These are phyloP conservation scores for Bombylius major DNA, from an alignment of 2,888 invertebrate genomes.

Conservation along the genomic window DNA sequence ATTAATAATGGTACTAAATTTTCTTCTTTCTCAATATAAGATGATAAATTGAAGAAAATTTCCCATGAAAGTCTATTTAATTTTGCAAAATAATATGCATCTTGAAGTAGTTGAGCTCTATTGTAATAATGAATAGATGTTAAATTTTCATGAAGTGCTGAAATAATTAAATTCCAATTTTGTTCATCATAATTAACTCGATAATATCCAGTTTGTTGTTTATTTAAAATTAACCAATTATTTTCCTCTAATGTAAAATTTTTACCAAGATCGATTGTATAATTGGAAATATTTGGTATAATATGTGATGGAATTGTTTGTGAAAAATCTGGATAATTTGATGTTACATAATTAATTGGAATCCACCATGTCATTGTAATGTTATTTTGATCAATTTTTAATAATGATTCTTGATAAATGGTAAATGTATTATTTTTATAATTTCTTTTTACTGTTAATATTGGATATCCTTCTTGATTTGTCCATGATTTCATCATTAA, in stretches of 20 bases:
- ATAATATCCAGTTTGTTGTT: conserved; percentile 37
- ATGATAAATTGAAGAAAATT: no score
- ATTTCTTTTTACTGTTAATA: conserved; percentile 41
- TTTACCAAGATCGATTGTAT: no score
- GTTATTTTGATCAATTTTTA: no score
- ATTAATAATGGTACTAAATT: no score
- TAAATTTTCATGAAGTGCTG: conserved; percentile 14
- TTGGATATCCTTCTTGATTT: conserved; percentile 45
- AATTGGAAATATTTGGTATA: no score
- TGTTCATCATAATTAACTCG: conserved; percentile 53
- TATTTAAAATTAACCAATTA: conserved; percentile 28
- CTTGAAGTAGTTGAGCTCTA: conserved; percentile 46
- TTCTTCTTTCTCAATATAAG: no score
- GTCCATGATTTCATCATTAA: conserved; percentile 50
- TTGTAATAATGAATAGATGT: conserved; percentile 48
- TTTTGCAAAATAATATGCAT: no score
- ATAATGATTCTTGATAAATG: no score
- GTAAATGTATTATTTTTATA: conserved; percentile 36
- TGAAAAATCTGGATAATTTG: conserved; percentile 23
- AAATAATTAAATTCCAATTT: conserved; percentile 39
- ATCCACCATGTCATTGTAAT: conserved; percentile 22
- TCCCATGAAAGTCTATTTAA: no score
- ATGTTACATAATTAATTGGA: conserved; percentile 27
- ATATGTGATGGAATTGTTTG: no score
- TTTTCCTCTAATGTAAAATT: conserved; percentile 8